Percentiles rank a stretch among this genome's conserved stretches.
Evolutionary conservation across 2,888 invertebrate species (phyloP).

Genomic region (Sycophila texana): DNA sequence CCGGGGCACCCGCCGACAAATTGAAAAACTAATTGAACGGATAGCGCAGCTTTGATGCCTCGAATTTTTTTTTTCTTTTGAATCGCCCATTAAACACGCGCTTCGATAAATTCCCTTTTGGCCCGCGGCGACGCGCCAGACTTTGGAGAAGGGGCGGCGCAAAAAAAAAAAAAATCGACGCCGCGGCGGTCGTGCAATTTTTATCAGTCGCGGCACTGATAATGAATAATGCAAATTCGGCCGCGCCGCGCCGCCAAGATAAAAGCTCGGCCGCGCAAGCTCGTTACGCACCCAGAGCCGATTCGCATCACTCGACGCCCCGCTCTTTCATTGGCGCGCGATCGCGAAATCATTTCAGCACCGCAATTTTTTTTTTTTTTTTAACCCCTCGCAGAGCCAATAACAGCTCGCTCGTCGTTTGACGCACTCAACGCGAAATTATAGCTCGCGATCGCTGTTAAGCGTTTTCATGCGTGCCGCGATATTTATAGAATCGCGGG

Average conservation of each 20-base stretch:
- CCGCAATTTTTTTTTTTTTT: constrained; percentile 4
- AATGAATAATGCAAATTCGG: constrained; percentile 46
- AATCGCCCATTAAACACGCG: not conserved
- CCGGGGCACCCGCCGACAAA: constrained; percentile 17
- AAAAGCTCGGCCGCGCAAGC: constrained; percentile 22
- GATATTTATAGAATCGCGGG: no score
- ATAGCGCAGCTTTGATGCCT: constrained; percentile 19
- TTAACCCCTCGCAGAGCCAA: not conserved
- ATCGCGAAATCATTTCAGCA: constrained; percentile 16
- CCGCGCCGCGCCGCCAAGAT: constrained; percentile 17
- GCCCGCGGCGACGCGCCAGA: not conserved
- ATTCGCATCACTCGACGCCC: not conserved
- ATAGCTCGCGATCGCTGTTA: no score
- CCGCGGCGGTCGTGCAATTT: constrained; percentile 14
- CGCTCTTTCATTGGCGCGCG: not conserved
- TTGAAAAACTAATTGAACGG: constrained; percentile 50
- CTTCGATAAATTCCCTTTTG: no score
- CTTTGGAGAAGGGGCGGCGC: not conserved
- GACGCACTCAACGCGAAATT: not conserved
- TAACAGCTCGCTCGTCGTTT: not conserved
- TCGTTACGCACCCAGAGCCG: constrained; percentile 33
- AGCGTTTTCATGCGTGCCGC: no score
- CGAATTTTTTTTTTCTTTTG: not conserved
- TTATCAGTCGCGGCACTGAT: not conserved
- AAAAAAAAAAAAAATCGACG: not conserved